Evolutionary conservation across 2,797 vertebrate species (phyloP).

Genomic region (Tenualosa ilisha): DNA sequence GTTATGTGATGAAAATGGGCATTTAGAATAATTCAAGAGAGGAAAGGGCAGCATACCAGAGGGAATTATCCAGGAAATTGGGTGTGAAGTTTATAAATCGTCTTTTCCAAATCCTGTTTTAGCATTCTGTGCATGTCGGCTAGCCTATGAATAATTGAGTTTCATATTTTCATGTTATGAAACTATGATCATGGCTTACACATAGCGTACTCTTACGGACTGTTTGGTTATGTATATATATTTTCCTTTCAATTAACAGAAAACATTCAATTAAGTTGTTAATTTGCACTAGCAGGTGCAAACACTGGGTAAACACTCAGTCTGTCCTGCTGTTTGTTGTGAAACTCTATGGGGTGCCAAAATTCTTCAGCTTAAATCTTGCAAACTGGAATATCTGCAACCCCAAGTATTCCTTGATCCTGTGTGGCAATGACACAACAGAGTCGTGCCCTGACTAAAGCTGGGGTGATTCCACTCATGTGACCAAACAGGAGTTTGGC

Average conservation of each 20-base stretch:
- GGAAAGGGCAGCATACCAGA: neutral
- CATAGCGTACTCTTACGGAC: neutral
- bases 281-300: neutral
- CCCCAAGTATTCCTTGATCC: conserved; percentile 36
- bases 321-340: conserved; percentile 24
- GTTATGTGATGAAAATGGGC: neutral
- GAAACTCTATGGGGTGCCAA: conserved; percentile 25
- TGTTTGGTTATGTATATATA: neutral
- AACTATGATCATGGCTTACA: neutral
- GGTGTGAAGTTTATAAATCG: conserved; percentile 17
- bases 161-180: conserved; percentile 4
- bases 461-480: conserved; percentile 14
- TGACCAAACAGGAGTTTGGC: neutral
- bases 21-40: neutral
- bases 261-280: neutral
- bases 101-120: conserved; percentile 26
- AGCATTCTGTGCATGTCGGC: neutral
- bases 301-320: conserved; percentile 11
- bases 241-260: neutral
- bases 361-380: conserved; percentile 22
- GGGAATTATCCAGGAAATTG: conserved; percentile 5
- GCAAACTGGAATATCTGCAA: neutral
- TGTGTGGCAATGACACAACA: conserved; percentile 8
- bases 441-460: neutral
- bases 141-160: neutral